Conservation (phyloP, 2,888 invertebrate genomes). For the Cephus rjabovi region DNA sequence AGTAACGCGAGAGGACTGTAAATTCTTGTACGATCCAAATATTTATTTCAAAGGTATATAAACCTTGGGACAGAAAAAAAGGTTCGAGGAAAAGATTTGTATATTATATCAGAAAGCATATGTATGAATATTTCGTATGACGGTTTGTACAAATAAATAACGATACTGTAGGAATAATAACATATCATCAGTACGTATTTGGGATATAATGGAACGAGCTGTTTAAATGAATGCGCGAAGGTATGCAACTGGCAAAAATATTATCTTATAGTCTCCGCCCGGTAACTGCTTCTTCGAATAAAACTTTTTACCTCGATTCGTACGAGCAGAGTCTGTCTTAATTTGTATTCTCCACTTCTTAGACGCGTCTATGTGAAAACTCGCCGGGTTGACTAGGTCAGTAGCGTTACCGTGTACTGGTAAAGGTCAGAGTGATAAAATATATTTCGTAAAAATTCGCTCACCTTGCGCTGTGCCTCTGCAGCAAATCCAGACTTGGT, state of each 20-base stretch:
- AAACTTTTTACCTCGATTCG: background rate
- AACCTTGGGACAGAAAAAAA: background rate
- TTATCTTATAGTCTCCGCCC: background rate
- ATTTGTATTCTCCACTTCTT: background rate
- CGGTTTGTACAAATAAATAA: background rate
- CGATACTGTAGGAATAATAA: background rate
- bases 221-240: background rate
- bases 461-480: conserved; percentile 95
- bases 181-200: background rate
- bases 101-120: background rate
- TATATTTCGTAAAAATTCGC: conserved; percentile 41
- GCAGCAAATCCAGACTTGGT: conserved; percentile 95
- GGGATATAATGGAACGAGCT: background rate
- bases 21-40: background rate
- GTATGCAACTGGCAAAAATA: background rate
- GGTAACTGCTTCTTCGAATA: background rate
- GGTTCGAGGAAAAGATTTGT: background rate
- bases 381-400: conserved; percentile 46
- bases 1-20: background rate
- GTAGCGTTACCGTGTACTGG: conserved; percentile 2
- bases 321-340: background rate
- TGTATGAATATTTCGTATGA: background rate
- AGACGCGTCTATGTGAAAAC: conserved; percentile 24
- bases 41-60: background rate
- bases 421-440: conserved; percentile 6